A percentile compares a stretch with the other conserved stretches of the same genome.
These are phyloP conservation scores for Cynocephalus volans DNA, from an alignment of 2,113 vertebrate genomes.

Conservation along the genomic window DNA sequence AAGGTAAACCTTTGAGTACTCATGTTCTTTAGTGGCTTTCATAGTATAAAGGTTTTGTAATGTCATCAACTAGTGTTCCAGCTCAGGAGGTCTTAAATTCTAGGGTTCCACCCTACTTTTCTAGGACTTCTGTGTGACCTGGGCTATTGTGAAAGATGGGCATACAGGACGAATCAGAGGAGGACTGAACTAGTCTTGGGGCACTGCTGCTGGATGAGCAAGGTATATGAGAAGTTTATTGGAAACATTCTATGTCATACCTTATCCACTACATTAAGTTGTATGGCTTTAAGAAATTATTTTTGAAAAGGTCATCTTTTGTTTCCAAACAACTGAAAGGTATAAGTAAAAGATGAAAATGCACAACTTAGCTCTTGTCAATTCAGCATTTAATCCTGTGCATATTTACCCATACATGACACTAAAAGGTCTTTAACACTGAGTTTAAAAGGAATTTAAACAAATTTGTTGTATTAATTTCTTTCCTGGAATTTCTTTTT, in stretches of 20 bases:
- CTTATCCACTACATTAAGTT: neutral
- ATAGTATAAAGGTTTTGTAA: neutral
- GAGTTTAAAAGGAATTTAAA: neutral
- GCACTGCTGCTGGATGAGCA: neutral
- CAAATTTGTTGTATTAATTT: neutral
- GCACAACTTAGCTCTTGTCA: neutral
- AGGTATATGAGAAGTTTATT: neutral
- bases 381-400: neutral
- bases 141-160: neutral
- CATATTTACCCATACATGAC: neutral
- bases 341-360: neutral
- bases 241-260: neutral
- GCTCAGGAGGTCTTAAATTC: neutral
- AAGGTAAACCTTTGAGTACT: neutral
- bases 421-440: neutral
- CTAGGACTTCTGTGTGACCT: neutral
- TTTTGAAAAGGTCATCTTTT: conserved; percentile 31
- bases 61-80: neutral
- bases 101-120: neutral
- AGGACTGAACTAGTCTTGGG: neutral
- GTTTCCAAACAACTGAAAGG: conserved; percentile 23
- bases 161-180: neutral
- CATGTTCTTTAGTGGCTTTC: neutral
- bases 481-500: neutral
- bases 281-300: neutral